Conservation (phyloP, 2,113 vertebrate species). For the Marmota flaviventris region DNA sequence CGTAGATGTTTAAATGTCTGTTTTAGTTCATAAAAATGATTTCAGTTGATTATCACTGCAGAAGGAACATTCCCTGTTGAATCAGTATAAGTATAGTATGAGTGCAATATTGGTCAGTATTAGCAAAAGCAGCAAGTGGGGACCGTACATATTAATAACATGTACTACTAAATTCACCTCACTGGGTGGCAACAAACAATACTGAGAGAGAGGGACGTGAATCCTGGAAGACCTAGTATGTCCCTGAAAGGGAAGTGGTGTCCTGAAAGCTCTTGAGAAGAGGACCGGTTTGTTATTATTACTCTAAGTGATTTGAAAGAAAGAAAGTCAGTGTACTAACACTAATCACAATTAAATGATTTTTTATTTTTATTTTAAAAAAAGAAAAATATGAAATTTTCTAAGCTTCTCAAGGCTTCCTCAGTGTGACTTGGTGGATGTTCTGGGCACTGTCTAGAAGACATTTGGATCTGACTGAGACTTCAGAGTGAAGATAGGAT, state of each 20-base stretch:
- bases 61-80: background rate
- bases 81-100: background rate
- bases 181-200: background rate
- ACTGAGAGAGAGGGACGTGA: background rate
- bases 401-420: background rate
- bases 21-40: background rate
- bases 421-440: background rate
- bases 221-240: background rate
- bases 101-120: background rate
- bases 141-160: background rate
- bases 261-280: background rate
- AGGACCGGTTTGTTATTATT: background rate
- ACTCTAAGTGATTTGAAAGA: background rate
- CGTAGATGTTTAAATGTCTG: background rate
- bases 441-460: background rate
- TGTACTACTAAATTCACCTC: background rate
- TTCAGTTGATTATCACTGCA: background rate
- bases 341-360: background rate
- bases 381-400: background rate
- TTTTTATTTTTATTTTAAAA: background rate
- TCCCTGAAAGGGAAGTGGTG: background rate
- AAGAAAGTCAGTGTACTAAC: background rate
- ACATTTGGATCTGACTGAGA: background rate
- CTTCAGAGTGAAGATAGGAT: no score
- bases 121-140: background rate